A percentile compares a stretch with the other conserved stretches of the same genome.
Conservation (phyloP, 2,888 invertebrate species). For the Watsonalla cultraria region DNA sequence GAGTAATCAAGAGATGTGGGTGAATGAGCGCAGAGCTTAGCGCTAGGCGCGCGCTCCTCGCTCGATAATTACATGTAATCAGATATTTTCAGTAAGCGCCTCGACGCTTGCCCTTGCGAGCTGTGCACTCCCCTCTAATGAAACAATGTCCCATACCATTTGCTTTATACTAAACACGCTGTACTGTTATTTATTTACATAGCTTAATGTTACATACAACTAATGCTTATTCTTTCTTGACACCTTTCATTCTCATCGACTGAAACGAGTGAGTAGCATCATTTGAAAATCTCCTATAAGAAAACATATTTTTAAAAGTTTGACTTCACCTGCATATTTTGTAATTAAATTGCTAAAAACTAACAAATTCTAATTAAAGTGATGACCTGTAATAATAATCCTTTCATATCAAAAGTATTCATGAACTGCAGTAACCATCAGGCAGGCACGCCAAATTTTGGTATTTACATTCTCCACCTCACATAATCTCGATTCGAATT, state of each 20-base stretch:
- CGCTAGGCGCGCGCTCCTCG: conserved; percentile 32
- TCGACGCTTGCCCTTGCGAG: conserved; percentile 43
- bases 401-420: no score
- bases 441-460: no score
- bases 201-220: conserved; percentile 3
- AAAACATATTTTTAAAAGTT: background rate
- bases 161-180: conserved; percentile 8
- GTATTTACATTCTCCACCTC: no score
- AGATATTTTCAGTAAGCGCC: conserved; percentile 74
- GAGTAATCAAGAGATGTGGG: conserved; percentile 45
- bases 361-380: background rate
- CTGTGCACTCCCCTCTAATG: conserved; percentile 64
- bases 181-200: conserved; percentile 5
- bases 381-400: no score
- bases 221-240: no score
- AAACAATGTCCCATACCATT: conserved; percentile 43
- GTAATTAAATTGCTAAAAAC: background rate
- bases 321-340: no score
- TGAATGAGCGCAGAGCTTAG: conserved; percentile 26
- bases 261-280: no score
- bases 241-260: no score
- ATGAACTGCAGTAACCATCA: no score
- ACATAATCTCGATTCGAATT: no score
- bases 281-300: background rate
- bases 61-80: conserved; percentile 76